Base-by-base conservation (phyloP, 2,888 invertebrate species). In the Punctoribates punctum region DNA sequence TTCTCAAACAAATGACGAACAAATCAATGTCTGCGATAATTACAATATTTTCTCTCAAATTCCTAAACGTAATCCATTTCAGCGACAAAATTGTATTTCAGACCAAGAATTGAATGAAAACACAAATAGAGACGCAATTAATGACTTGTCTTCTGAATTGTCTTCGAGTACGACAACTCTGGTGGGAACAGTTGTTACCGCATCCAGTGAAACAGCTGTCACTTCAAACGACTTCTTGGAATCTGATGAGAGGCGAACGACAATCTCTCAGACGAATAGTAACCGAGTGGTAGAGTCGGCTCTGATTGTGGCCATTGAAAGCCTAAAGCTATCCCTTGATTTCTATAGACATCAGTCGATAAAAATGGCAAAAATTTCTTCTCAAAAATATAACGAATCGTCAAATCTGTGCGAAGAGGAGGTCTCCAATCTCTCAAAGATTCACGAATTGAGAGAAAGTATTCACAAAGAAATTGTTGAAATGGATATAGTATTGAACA, bases 301-400 rank as follows among this genome's bases (percentile, higher is more conserved):
- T 27, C 42, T 75, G 25, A 38, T 75, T 25, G 67, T 67, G 13
- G 48, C 75, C 51, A 75, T 75, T 42, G 48, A 75, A 20, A 65
- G 67, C 15, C 23, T 75, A 13, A 75, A 48, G 17, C 23, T 75
- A 15, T 75, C 67, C 1, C 46, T 75, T 1, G 75, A 75, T 0
- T 75, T 75, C 25, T 75, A 75, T 38, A 13, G 46, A 9, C 38
- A 75, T 23, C 70, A 70, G 20, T 70, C 70, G 1, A 2, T 70
- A 23, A 70, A 42, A 42, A 38, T 70, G 70, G 70, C 70, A 1
- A 70, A 70, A 42, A n/a, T 70, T 11, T 70, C 70, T 17, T 11
- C 38, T 42, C 23, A 70, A 13, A 70, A 70, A 23, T 70, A 70
- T 15, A 70, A 70, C 11, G 42, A 70, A 70, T 42, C 70, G 1